Base-by-base conservation (phyloP, 2,113 vertebrate species). In the Mirza zaza region DNA sequence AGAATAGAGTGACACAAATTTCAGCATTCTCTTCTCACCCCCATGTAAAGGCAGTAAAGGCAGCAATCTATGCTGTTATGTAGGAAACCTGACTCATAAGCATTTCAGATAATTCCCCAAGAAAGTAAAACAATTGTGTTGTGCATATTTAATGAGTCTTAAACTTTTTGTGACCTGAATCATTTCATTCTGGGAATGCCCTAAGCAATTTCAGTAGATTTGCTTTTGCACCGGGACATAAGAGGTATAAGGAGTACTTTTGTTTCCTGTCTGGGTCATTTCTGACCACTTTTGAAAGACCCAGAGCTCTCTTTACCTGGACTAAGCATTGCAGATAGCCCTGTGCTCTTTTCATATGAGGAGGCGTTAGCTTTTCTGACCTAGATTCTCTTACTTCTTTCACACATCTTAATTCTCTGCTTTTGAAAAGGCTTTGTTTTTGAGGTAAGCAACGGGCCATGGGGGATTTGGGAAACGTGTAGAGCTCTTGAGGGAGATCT, bases 361-460 rank as follows among this genome's bases (percentile, higher is more conserved):
- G 34, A 68, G 70, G 57, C 29, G 14, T 95, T 87, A 45, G 71
- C 61, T 94, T 92, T 84, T 48, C 91, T 80, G 84, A 85, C 75
- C 94, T 75, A 91, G 76, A 96, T 96, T 91, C 57, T 79, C 50
- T 48, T n/a, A 42, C 75, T 45, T 70, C 65, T 86, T 70, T 90
- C 75, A 95, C n/a, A 84, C 36, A 13, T 96, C 55, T 59, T 87
- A 32, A 52, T 90, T 65, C 76, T 94, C 75, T 36, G 55, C 36
- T 90, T 96, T 91, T 90, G 48, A 92, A 81, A 95, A 87, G 87
- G 34, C 76, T 97, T 96, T 81, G 34, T 92, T 97, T 70, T 57
- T 55, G 8, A 90, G 67, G 68, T 77, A 95, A 87, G 63, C 50
- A 79, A 59, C 84, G 79, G 70, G 80, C 75, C 55, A 7, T 12